A percentile compares a stretch with the other conserved stretches of the same genome.
Conservation (phyloP, 2,113 vertebrate genomes). For the Axis porcinus region DNA sequence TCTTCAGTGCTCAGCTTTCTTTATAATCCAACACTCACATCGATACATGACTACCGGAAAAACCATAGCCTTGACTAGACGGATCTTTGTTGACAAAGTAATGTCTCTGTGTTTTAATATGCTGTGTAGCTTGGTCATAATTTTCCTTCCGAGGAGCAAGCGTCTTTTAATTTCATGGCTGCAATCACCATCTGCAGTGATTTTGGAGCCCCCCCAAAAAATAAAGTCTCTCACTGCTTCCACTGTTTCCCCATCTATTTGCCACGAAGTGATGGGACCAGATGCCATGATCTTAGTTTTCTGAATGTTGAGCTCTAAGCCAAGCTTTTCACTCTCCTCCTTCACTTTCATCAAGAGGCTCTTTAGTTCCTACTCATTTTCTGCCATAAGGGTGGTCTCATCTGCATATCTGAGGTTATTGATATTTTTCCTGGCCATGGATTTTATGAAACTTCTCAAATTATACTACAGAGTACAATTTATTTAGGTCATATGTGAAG, state of each 20-base stretch:
- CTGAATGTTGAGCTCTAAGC: not conserved
- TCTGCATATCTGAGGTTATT: not conserved
- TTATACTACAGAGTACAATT: not conserved
- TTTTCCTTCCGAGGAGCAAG: not conserved
- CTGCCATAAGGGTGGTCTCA: not conserved
- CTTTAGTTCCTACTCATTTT: not conserved
- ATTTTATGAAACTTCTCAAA: not conserved
- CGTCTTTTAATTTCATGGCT: not conserved
- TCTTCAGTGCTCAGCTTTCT: accelerated
- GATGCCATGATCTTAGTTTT: not conserved
- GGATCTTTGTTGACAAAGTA: not conserved
- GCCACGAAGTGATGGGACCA: not conserved
- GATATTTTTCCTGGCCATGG: not conserved
- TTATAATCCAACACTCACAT: not conserved
- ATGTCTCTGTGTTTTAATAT: not conserved
- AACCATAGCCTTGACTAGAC: not conserved
- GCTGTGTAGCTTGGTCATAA: not conserved
- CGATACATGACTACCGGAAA: not conserved
- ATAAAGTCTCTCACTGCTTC: not conserved
- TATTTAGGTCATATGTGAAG: not conserved
- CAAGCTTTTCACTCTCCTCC: not conserved
- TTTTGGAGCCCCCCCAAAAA: not conserved
- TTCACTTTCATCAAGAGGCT: not conserved
- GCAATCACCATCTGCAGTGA: not conserved
- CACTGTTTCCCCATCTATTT: not conserved